A percentile compares a stretch with the other conserved stretches of the same genome.
These are phyloP conservation scores for Apodemia mormo DNA, from an alignment of 2,888 invertebrate species.

Conservation along the genomic window DNA sequence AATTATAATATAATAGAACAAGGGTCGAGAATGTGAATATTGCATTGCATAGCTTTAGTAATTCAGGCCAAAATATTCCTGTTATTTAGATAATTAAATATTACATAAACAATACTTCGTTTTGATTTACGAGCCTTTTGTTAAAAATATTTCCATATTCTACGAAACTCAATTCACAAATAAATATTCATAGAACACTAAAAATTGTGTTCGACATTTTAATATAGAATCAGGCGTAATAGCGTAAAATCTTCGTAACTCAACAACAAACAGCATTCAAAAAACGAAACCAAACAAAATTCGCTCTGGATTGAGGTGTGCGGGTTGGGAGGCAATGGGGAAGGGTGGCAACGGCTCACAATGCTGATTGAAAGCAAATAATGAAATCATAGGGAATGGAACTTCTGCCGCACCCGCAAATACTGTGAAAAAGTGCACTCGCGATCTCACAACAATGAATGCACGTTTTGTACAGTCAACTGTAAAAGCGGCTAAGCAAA, in stretches of 20 bases:
- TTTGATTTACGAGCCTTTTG: slow-evolving; percentile 1
- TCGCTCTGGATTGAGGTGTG: slow-evolving; percentile 56
- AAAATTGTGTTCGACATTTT: slow-evolving; percentile 7
- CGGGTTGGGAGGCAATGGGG: slow-evolving; percentile 43
- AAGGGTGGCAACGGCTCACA: slow-evolving; percentile 60
- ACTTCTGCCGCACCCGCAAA: slow-evolving; percentile 60
- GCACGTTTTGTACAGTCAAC: slow-evolving; percentile 19
- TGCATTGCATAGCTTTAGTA: not conserved
- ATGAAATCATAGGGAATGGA: slow-evolving; percentile 77
- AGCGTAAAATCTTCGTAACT: slow-evolving; percentile 59
- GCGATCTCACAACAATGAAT: slow-evolving; percentile 51
- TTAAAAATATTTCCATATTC: not conserved
- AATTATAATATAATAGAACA: not conserved
- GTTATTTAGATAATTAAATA: not conserved
- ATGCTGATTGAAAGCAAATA: slow-evolving; percentile 82
- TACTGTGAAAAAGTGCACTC: slow-evolving; percentile 74
- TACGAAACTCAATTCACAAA: not conserved
- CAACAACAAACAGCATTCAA: slow-evolving; percentile 73
- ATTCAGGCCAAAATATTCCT: not conserved
- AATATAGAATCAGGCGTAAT: slow-evolving; percentile 12
- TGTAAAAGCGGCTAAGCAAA: slow-evolving; percentile 16
- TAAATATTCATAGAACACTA: slow-evolving; percentile 18
- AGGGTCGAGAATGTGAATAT: not conserved
- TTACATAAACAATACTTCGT: slow-evolving; percentile 5
- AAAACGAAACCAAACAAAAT: slow-evolving; percentile 79